Evolutionary conservation across 1,140 invertebrate genomes (phyloP).

Genomic region (Drosophila pseudoananassae): DNA sequence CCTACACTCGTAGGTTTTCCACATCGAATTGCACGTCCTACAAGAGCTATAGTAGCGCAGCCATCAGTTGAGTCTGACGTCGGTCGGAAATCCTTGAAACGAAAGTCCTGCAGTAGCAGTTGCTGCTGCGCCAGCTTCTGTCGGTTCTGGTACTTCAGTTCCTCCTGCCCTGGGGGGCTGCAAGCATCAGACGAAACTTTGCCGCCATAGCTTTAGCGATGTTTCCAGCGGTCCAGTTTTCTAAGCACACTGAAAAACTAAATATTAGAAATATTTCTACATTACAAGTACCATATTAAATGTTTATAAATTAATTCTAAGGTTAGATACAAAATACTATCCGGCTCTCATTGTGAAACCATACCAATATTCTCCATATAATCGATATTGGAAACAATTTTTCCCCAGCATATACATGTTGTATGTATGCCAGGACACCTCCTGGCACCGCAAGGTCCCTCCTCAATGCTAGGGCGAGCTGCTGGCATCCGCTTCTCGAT

Average conservation of each 20-base stretch:
- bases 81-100: slow-evolving; percentile 79
- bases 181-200: slow-evolving; percentile 72
- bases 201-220: slow-evolving; percentile 50
- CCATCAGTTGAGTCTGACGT: slow-evolving; percentile 59
- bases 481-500: slow-evolving; percentile 27
- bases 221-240: slow-evolving; percentile 57
- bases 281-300: background rate
- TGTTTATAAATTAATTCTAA: no score
- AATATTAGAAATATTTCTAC: no score
- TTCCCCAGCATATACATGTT: slow-evolving; percentile 30
- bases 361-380: slow-evolving; percentile 2
- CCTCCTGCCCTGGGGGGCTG: slow-evolving; percentile 50
- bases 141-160: slow-evolving; percentile 12
- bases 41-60: slow-evolving; percentile 52
- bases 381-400: slow-evolving; percentile 18
- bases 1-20: slow-evolving; percentile 75
- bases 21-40: slow-evolving; percentile 30
- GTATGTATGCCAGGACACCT: slow-evolving; percentile 31
- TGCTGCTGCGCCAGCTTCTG: slow-evolving; percentile 15
- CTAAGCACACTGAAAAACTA: slow-evolving; percentile 8
- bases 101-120: slow-evolving; percentile 58
- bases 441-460: slow-evolving; percentile 49
- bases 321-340: background rate
- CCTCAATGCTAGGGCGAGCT: slow-evolving; percentile 54
- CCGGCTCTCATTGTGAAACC: background rate